Conservation (phyloP, 2,888 invertebrate species). For the Acanthoscelides obtectus region DNA sequence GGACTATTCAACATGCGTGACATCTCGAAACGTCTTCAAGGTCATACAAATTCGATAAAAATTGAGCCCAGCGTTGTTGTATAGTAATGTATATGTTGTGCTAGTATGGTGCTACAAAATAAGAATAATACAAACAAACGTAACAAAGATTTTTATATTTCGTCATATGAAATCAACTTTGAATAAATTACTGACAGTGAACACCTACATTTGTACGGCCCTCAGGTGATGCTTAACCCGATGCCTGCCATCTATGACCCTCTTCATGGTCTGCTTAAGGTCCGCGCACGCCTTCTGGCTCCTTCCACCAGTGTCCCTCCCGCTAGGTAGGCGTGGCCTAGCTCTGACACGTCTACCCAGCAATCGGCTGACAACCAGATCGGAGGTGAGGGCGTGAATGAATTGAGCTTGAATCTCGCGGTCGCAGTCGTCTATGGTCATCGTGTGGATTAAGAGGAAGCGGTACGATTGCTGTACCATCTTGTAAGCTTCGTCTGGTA, state of each 20-base stretch:
- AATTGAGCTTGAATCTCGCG: constrained; percentile 47
- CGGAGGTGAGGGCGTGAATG: constrained; percentile 41
- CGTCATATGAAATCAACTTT: background rate
- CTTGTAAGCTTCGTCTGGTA: constrained; percentile 1
- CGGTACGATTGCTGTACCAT: constrained; percentile 3
- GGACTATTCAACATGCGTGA: no score
- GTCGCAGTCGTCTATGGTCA: constrained; percentile 46
- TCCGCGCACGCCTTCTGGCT: constrained; percentile 31
- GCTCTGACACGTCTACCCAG: constrained; percentile 37
- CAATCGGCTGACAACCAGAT: constrained; percentile 30
- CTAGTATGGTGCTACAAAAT: no score
- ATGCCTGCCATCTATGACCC: constrained; percentile 26
- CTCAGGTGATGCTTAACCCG: constrained; percentile 43
- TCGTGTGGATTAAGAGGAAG: constrained; percentile 47
- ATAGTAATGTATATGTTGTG: no score
- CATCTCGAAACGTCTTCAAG: no score
- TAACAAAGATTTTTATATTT: constrained; percentile 4
- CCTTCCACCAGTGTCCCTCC: constrained; percentile 33
- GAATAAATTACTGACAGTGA: constrained; percentile 7
- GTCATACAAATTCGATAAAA: no score
- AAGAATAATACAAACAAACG: no score
- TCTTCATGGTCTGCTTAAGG: constrained; percentile 39
- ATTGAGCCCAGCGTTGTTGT: no score
- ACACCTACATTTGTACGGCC: constrained; percentile 44
- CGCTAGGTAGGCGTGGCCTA: constrained; percentile 34